Evolutionary conservation across 2,113 vertebrate genomes (phyloP).

Genomic region (Nyctereutes procyonoides): DNA sequence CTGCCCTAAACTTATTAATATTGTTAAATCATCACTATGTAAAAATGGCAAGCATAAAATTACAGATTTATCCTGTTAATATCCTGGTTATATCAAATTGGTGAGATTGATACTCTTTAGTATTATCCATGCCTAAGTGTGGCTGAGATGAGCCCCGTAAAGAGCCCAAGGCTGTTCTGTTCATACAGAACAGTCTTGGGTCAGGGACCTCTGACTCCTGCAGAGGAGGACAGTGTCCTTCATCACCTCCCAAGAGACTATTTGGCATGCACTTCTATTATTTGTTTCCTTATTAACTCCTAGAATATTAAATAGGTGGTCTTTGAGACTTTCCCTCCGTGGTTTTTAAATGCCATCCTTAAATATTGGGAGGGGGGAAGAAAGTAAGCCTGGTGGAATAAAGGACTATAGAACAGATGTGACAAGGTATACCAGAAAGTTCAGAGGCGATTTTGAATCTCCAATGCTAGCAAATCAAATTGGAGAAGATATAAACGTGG

Average conservation of each 20-base stretch:
- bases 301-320: not conserved
- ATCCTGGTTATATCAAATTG: not conserved
- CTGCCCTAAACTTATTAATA: too few relatives aligned
- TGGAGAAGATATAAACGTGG: not conserved
- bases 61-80: not conserved
- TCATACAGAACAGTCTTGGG: not conserved
- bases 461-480: not conserved
- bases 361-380: not conserved
- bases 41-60: not conserved
- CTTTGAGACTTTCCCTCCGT: not conserved
- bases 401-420: not conserved
- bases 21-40: not conserved
- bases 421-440: not conserved
- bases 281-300: not conserved
- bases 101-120: not conserved
- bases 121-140: slow-evolving; percentile 47
- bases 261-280: not conserved
- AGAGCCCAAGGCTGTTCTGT: not conserved
- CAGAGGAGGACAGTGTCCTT: not conserved
- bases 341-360: slow-evolving; percentile 4
- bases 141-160: not conserved
- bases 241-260: not conserved
- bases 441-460: not conserved
- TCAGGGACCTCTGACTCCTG: not conserved
- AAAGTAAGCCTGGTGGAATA: not conserved